Evolutionary conservation across 2,888 invertebrate species (phyloP), one percentile per base, ranked within the genome.

Genomic region (Mythimna vitellina): DNA sequence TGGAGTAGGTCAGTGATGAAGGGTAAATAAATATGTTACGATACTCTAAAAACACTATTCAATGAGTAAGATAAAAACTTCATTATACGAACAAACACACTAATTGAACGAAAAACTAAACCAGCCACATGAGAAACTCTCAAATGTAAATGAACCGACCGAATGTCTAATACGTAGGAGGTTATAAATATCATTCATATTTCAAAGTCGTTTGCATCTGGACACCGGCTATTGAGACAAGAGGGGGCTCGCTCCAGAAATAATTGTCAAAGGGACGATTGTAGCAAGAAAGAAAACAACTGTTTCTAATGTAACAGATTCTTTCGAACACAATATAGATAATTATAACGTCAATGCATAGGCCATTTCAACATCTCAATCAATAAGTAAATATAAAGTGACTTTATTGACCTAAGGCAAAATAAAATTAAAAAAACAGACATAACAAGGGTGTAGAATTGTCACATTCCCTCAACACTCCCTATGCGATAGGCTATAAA

Each of bases 141-240:
- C 63, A 84, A 88, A 88, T 80, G 79, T 79, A 88, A 90, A 90
- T 87, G 80, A 83, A 76, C 85, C 87, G 38, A 38, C 60, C 38
- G 1, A 60, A 80, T 82, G 88, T 88, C 88, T 88, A 88, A 89
- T 87, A 78, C 84, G 84, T 78, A 87, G 88, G 86, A 87, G 76
- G 92, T 94, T 94, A 96, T 93, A 93, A 96, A 96, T 96, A 94
- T 93, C 93, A 87, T 89, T 93, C 93, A 96, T 96, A 96, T 95
- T 94, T 96, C 96, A 96, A 95, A 96, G 96, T 96, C 96, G 88
- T 91, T 91, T 92, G 92, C 96, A 96, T 96, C 96, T 95, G 96
- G 95, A 94, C 95, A 93, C 86, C 85, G 95, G 93, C 92, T 91
- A 93, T 92, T 91, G 91, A 93, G 94, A 92, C 89, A 89, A 92